Evolutionary conservation across 2,888 invertebrate species (phyloP), one percentile per base, ranked within the genome.

Genomic region (Parnassius apollo): DNA sequence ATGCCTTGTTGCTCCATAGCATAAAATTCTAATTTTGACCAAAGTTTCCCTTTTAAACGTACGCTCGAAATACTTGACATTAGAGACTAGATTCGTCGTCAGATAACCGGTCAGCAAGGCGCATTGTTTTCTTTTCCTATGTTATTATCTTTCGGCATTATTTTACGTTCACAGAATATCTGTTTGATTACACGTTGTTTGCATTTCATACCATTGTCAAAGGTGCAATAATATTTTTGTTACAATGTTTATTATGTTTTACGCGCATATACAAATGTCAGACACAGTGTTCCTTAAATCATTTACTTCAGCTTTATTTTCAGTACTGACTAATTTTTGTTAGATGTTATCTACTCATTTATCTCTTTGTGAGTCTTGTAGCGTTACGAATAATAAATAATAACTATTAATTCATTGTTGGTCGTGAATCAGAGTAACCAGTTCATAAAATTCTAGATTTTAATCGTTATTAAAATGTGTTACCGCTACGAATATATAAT

Each of bases 31-130:
- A 88, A 87, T 88, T 87, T 80, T 70, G 74, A 77, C 59, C 74
- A 73, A 70, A 84, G 83, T 85, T 86, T 85, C 86, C 86, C 84
- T 85, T 83, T 80, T 83, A 85, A 83, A 78, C 81, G 80, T 76
- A 79, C 82, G 80, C 75, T 82, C 84, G 78, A 86, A 86, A 89
- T 85, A 83, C 85, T 85, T 83, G 78, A 82, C 81, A 77, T 75
- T 83, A 85, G 76, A 80, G 75, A 84, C 85, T 77, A 87, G 88
- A 88, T 89, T 78, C 75, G 74, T 78, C 68, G 69, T 65, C 68
- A 72, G 88, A 88, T 89, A 86, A 77, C 79, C 75, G 77, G 78
- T 75, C 76, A 80, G 75, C 67, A 68, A n/a, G 69, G 73, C 68
- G 78, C 83, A 85, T 86, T 87, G 87, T 88, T 85, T 81, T 76